Conservation (phyloP, 2,888 invertebrate genomes). For the Chydorus sphaericus region DNA sequence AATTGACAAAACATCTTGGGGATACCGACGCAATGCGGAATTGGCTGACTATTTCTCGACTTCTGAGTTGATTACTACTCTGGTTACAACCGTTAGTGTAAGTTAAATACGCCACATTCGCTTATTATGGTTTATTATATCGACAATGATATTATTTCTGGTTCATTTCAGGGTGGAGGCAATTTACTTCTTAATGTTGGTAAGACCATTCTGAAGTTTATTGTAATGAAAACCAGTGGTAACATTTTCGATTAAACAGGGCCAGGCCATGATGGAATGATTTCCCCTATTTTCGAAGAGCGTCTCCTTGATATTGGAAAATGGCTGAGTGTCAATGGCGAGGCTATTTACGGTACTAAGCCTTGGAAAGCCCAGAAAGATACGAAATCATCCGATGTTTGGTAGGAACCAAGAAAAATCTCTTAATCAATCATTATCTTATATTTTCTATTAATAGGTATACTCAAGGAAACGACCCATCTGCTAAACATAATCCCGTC, state of each 20-base stretch:
- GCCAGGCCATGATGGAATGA: conserved; percentile 79
- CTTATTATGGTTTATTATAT: conserved; percentile 20
- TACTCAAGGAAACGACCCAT: too few species aligned
- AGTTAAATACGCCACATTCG: too few species aligned
- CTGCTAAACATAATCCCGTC: conserved; percentile 28
- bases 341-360: conserved; percentile 61
- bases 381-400: conserved; percentile 48
- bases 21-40: conserved; percentile 56
- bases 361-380: conserved; percentile 78
- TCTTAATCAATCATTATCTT: conserved; percentile 24
- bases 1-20: conserved; percentile 74
- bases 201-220: too few species aligned
- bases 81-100: conserved; percentile 62
- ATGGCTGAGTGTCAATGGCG: conserved; percentile 73
- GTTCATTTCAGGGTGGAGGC: conserved; percentile 48
- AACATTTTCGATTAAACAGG: too few species aligned
- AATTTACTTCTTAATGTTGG: conserved; percentile 76
- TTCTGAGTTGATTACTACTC: conserved; percentile 48
- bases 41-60: conserved; percentile 50
- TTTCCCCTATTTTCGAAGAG: conserved; percentile 73
- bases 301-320: conserved; percentile 56
- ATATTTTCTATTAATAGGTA: conserved; percentile 18
- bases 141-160: too few species aligned
- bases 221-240: too few species aligned
- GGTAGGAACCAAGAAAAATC: too few species aligned